A percentile compares a stretch with the other conserved stretches of the same genome.
These are phyloP conservation scores for Chloroclystis v-ata DNA, from an alignment of 2,888 invertebrate species.

Conservation along the genomic window DNA sequence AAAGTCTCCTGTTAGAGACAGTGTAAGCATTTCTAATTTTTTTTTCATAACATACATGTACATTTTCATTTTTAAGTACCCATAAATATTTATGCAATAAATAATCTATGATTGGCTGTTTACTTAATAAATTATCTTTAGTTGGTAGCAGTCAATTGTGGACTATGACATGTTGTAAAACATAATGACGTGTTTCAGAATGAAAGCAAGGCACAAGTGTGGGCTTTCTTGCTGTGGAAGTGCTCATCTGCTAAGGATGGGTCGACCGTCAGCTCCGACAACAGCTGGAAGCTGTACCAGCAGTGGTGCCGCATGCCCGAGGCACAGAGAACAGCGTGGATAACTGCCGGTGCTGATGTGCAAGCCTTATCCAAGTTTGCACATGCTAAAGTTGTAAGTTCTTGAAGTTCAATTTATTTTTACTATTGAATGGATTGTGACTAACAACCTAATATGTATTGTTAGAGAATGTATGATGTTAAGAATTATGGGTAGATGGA, in stretches of 20 bases:
- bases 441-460: background rate
- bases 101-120: too few species aligned
- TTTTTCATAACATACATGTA: too few species aligned
- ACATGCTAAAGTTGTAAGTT: constrained; percentile 82
- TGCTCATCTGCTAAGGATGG: constrained; percentile 68
- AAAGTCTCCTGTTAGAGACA: constrained; percentile 81
- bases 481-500: too few species aligned
- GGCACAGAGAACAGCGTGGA: constrained; percentile 86
- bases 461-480: too few species aligned
- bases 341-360: constrained; percentile 86
- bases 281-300: constrained; percentile 89
- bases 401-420: background rate
- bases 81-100: too few species aligned
- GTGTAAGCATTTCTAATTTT: constrained; percentile 67
- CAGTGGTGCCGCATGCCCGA: constrained; percentile 90
- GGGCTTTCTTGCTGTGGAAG: constrained; percentile 92
- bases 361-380: constrained; percentile 83
- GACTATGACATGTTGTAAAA: too few species aligned
- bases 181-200: constrained; percentile 61
- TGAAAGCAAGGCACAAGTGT: constrained; percentile 89
- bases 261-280: constrained; percentile 72
- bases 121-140: too few species aligned
- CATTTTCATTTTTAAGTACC: too few species aligned
- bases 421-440: too few species aligned
- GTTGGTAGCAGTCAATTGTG: too few species aligned